Base-by-base conservation (phyloP, 2,797 vertebrate species). In the Poecilia velifera region DNA sequence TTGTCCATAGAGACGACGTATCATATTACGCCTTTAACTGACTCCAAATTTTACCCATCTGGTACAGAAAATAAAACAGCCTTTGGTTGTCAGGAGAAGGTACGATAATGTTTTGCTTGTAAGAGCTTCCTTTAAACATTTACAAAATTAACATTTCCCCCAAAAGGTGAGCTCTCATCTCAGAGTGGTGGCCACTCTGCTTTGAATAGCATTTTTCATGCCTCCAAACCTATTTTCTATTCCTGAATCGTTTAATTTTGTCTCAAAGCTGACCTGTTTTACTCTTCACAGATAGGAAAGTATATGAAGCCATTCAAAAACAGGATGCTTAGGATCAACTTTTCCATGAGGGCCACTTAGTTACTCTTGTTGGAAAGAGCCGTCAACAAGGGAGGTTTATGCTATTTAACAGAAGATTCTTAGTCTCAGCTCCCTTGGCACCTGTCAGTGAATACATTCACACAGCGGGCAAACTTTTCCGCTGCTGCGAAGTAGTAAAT, bases 311-410 rank as follows among this genome's bases (percentile, higher is more conserved):
- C 39, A 4, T 41, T 41, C 36, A 41, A 49, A 73, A 31, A 3
- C 72, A 41, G 36, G 34, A 41, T 25, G 51, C 13, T 34, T 64
- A 28, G 6, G 18, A 62, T 36, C 76, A 53, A 53, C 57, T 73
- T 92, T 92, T 91, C 88, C 85, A 89, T 84, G 74, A 90, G 71
- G 62, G 79, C 64, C 22, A 25, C 81, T 81, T 77, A 82, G 3
- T 39, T 72, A 72, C 81, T 84, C 59, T 55, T 71, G 0, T 28
- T 74, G 47, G 79, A 74, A 77, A 81, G 73, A 74, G 49, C 72
- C 77, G 68, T 76, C 49, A 86, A 39, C 73, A 84, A 87, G 82
- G 86, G 72, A 88, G 76, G 74, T 82, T 87, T 75, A 25, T 76
- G 70, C 86, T 71, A 57, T 70, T 81, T 68, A 82, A 43, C 36